Evolutionary conservation across 2,113 vertebrate genomes (phyloP), one percentile per base, ranked within the genome.

Genomic region (Podarcis raffonei): DNA sequence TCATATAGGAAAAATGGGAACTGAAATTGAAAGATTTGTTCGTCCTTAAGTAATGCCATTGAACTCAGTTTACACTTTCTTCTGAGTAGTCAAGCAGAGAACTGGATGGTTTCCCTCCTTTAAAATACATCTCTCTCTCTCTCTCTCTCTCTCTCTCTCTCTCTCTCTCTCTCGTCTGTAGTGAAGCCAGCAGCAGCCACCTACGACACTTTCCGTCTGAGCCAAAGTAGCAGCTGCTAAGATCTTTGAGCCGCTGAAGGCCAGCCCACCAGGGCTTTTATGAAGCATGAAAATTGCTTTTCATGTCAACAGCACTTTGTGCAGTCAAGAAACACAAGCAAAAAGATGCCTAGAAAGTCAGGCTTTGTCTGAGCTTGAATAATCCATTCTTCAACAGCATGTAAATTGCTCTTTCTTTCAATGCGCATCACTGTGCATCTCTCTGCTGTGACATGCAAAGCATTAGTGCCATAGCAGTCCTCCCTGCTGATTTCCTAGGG

Each of bases 231-330:
- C 92, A 95, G 75, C 87, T 88, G 87, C 84, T 59, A 66, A 78
- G 62, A 83, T 81, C 0, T 0, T 22, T 76, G 30, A 27, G 27
- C 53, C 89, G 91, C 82, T 88, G 57, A 81, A 90, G 59, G 62
- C 81, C 90, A 91, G 75, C 74, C 69, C 12, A 1, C 11, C 22
- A 69, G 71, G 86, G 72, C 92, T 82, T 76, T 25, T 6, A 62
- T 35, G 27, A 94, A 42, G 85, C 18, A 1, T 90, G 92, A 71
- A 94, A 93, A 93, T 57, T 30, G 69, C 79, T 76, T 90, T 95
- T 91, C 86, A 89, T 77, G 74, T 80, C 79, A 83, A 53, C 4
- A 85, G 30, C 59, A 32, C n/a, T 88, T 62, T 89, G 2, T 87
- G 32, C 85, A 88, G 62, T 89, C 68, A 85, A 85, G 68, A 86